Evolutionary conservation across 2,797 vertebrate genomes (phyloP), one percentile per base, ranked within the genome.

Genomic region (Potorous gilbertii): DNA sequence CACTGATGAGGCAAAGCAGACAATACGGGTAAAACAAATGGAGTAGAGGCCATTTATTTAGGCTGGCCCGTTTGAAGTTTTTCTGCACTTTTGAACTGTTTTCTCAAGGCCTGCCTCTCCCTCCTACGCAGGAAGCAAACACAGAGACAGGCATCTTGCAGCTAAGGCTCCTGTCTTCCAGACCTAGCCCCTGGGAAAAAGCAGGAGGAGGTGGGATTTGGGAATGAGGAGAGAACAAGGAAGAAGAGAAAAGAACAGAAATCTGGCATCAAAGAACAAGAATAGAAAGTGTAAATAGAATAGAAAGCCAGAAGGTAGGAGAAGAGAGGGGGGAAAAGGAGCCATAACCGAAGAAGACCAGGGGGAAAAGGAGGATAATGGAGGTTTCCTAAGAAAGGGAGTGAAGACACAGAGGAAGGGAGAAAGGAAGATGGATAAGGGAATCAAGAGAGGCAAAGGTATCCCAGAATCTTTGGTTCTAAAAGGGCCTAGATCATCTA

Each of bases 31-130:
- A 97, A 98, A 97, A 97, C 97, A 98, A 98, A 97, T 96, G 97
- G 40, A 95, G 96, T 97, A 93, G 97, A 98, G 98, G 97, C 98
- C 97, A 97, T 99, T 99, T 99, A 99, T 99, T 99, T 99, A 98
- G 99, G 98, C 98, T 99, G 99, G 99, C 99, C 99, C 97, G 98
- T 98, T 99, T 98, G 97, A 98, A 98, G 99, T 99, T 99, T 99
- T 98, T 98, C 98, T 99, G 99, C 99, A 99, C 99, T 99, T 99
- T 99, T 99, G 98, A 99, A 99, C 99, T 98, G 98, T 99, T 99
- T 99, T 98, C 98, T 98, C 98, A 99, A 98, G 98, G 98, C 62
- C 74, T 97, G 98, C 98, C 98, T 98, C 98, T 98, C 98, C 98
- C 98, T 98, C 98, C 98, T 98, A 99, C 98, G 97, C 98, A 98